A percentile compares a stretch with the other conserved stretches of the same genome.
phyloP scores from a whole-genome alignment of 2,888 invertebrate species.

The Epirrita christyi region DNA sequence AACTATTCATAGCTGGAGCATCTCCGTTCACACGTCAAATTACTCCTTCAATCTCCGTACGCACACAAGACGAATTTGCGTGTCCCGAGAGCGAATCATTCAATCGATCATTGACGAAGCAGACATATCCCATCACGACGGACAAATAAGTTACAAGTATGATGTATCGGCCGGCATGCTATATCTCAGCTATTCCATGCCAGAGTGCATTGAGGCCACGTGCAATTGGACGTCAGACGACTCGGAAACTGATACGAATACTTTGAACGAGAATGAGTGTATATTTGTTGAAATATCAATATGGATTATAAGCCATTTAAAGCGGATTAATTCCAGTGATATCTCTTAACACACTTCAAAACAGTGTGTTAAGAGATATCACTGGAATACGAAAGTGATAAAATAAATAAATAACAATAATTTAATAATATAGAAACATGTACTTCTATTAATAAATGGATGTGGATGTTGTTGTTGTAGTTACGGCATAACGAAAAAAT shows the following conservation, averaged over 20 bases:
- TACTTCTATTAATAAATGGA: neutral
- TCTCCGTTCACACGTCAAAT: slow-evolving; percentile 26
- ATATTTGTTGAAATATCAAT: neutral
- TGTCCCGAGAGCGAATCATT: slow-evolving; percentile 30
- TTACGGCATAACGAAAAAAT: too few species aligned
- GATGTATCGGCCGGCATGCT: slow-evolving; percentile 35
- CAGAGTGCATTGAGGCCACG: slow-evolving; percentile 55
- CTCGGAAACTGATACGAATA: slow-evolving; percentile 73
- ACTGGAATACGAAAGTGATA: too few species aligned
- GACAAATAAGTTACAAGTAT: slow-evolving; percentile 41
- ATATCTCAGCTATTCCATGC: slow-evolving; percentile 42
- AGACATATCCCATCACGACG: slow-evolving; percentile 38
- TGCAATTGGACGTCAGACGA: slow-evolving; percentile 76
- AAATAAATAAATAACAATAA: too few species aligned
- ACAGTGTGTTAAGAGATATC: neutral
- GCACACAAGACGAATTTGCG: slow-evolving; percentile 37
- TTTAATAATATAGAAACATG: neutral
- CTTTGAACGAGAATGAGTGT: neutral
- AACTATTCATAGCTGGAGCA: slow-evolving; percentile 9
- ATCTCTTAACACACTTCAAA: too few species aligned
- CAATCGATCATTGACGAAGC: slow-evolving; percentile 40
- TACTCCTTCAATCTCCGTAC: slow-evolving; percentile 25
- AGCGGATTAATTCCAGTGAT: too few species aligned
- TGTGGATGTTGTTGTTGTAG: too few species aligned
- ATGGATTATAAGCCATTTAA: neutral